Evolutionary conservation across 1,140 invertebrate species (phyloP), one percentile per base, ranked within the genome.

Genomic region (Venturia canescens): DNA sequence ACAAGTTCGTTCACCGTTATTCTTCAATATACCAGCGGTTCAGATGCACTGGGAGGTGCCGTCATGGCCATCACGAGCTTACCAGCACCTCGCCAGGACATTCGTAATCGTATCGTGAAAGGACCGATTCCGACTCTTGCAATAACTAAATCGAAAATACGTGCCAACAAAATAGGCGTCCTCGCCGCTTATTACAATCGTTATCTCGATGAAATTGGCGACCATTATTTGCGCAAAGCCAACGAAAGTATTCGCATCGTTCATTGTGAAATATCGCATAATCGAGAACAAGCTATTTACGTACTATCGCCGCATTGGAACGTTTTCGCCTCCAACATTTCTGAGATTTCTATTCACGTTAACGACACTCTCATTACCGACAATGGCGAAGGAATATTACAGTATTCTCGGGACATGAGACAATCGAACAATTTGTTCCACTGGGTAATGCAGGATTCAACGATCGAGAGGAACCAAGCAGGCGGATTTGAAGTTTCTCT

Each of bases 361-460:
- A 98, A 98, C 85, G 95, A 94, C 84, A 96, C 95, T 31, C 89
- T 95, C 38, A 97, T 99, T 27, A 94, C 94, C 0, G 95, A 97
- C 84, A 98, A 98, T 89, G 96, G 96, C 0, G 94, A 93, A 87
- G 97, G 96, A 1, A 95, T 99, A 82, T 93, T 94, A 77, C 98
- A 99, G 84, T 96, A 97, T 85, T 97, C 97, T 67, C 95, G 97
- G 85, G 97, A 99, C 89, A 93, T 98, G 83, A 94, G 97, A 79
- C 95, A 96, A 79, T 98, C 97, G 0, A 98, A 98, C 86, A 99
- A 99, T 92, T 91, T 99, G 0, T 99, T 97, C 91, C 97, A 99
- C 87, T 99, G 98, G 94, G 93, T 97, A 29, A 89, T 99, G 38
- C 95, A 97, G 91, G 97, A 98, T 85, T 97, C 96, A 83, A 96